Evolutionary conservation across 2,888 invertebrate species (phyloP).

Genomic region (Apamea sordens): DNA sequence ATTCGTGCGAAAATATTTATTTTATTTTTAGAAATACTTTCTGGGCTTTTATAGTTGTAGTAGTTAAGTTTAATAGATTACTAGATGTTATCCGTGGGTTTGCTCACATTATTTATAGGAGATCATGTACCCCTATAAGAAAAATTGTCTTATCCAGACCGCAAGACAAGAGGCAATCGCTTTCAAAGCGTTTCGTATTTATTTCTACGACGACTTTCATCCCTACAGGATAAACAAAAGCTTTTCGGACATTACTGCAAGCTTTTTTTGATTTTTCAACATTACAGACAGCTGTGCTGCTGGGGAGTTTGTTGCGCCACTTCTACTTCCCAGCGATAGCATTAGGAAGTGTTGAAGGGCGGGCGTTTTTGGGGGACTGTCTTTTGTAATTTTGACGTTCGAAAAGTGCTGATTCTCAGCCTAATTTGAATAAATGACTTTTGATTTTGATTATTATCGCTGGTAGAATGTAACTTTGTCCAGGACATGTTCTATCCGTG

Average conservation of each 20-base stretch:
- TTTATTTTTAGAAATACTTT: constrained; percentile 19
- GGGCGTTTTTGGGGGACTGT: no score
- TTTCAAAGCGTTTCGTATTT: not conserved
- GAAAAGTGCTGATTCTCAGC: no score
- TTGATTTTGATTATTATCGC: no score
- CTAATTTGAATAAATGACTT: no score
- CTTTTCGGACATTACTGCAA: not conserved
- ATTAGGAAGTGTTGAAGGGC: no score
- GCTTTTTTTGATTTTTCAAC: not conserved
- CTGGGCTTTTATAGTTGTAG: not conserved
- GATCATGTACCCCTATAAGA: not conserved
- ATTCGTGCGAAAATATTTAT: constrained; percentile 29
- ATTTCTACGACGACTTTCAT: not conserved
- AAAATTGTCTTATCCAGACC: not conserved
- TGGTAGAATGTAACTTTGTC: not conserved
- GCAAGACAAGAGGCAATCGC: not conserved
- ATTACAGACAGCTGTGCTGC: no score
- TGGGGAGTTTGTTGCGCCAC: no score
- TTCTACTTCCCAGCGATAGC: no score
- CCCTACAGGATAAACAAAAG: not conserved
- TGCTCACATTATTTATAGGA: not conserved
- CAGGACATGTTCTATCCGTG: not conserved
- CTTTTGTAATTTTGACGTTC: no score
- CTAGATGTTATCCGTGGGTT: not conserved
- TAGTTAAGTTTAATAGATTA: not conserved